Evolutionary conservation across 2,888 invertebrate genomes (phyloP), one percentile per base, ranked within the genome.

Genomic region (Drosophila greeni): DNA sequence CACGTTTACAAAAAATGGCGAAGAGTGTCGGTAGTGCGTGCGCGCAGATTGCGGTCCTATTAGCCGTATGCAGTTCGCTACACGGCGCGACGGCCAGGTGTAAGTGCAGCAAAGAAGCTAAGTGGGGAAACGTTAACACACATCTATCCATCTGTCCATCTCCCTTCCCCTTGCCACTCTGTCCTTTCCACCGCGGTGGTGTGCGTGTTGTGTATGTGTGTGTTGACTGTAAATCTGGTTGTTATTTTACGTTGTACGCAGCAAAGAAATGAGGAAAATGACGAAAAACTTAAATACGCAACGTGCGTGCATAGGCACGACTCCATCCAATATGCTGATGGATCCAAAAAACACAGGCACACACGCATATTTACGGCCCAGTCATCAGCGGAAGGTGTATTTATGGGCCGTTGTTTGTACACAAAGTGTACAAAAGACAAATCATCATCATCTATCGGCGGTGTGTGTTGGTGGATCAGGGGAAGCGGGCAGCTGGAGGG

Each of bases 21-120:
- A 79, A 80, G 74, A 71, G 51, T 66, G 56, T 79, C 68, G 70
- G 75, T 72, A 58, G 79, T 82, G 80, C 75, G 82, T 79, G 74
- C 82, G 80, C 79, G 77, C 80, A 72, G 72, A 71, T 80, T 40
- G 75, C 71, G 71, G 70, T 79, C 75, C 58, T 79, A 58, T 69
- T 79, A 67, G 70, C 74, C 57, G 56, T 79, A 53, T 62, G 40
- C 69, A 69, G 76, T 74, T 70, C 74, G 70, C 67, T 72, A 60
- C 69, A 74, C 47, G 65, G 64, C 52, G 68, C 74, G 54, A 55
- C 67, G 67, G 66, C 77, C 42, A 54, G 59, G 74, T 74, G 79
- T 79, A 82, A 79, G 79, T 79, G 69, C 33, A 20, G 6, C 6
- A 9, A 34, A 40, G 18, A 7, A 31, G 8, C 45, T 18, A 24